phyloP scores from a whole-genome alignment of 1,140 invertebrate genomes.

The Capitella teleta region DNA sequence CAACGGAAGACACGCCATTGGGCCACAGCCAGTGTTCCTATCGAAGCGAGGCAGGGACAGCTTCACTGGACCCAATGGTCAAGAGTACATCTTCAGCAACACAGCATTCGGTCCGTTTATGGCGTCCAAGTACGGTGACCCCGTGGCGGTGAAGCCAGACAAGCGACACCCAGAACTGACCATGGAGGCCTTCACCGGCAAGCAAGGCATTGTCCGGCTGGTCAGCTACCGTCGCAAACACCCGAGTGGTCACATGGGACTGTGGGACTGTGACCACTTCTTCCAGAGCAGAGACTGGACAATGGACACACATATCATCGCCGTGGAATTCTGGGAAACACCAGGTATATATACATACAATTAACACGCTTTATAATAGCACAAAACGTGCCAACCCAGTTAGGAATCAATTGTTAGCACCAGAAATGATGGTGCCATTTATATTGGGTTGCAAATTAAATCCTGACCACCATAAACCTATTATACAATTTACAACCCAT shows the following conservation, averaged over 20 bases:
- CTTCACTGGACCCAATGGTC: not conserved
- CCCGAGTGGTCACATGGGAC: conserved; percentile 3
- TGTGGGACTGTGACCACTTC: conserved; percentile 9
- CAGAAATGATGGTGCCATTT: too few species aligned
- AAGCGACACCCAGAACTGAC: not conserved
- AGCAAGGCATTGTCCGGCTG: conserved; percentile 6
- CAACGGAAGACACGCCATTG: conserved; percentile 4
- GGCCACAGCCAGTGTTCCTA: conserved; percentile 1
- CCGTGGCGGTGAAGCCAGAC: not conserved
- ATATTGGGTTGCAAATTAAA: too few species aligned
- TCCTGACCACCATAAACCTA: too few species aligned
- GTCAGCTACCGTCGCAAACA: conserved; percentile 1
- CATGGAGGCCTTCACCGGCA: not conserved
- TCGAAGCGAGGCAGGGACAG: not conserved
- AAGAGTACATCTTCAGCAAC: conserved; percentile 2
- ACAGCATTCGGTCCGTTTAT: conserved; percentile 6
- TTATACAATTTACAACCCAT: too few species aligned
- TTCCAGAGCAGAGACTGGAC: conserved; percentile 7
- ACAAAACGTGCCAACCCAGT: too few species aligned
- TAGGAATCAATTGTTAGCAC: too few species aligned
- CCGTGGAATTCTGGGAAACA: conserved; percentile 10
- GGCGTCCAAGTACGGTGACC: conserved; percentile 2
- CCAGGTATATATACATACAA: conserved; percentile 2
- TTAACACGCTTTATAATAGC: too few species aligned
- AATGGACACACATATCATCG: not conserved